Conservation (phyloP, 2,888 invertebrate species). For the Ctena decussata region DNA sequence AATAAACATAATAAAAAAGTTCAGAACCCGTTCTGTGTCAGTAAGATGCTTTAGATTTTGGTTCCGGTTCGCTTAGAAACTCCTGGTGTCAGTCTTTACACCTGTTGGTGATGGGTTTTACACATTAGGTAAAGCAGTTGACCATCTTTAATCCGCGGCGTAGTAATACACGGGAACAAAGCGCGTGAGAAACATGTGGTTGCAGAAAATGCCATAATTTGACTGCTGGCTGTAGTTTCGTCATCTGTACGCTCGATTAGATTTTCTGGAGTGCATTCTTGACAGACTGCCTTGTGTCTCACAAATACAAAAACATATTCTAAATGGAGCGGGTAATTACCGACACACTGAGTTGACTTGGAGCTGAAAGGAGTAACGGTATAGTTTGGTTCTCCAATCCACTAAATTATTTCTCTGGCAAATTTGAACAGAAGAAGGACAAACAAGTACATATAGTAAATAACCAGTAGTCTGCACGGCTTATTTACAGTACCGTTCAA, state of each 20-base stretch:
- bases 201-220: neutral
- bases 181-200: neutral
- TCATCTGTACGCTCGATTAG: neutral
- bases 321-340: neutral
- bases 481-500: too few relatives aligned
- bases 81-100: conserved; percentile 48
- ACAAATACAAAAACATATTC: neutral
- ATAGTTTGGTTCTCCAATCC: too few relatives aligned
- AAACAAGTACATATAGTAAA: too few relatives aligned
- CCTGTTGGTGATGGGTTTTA: conserved; percentile 5
- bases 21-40: conserved; percentile 43
- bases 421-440: too few relatives aligned
- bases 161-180: neutral
- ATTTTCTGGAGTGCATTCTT: neutral
- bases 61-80: conserved; percentile 58
- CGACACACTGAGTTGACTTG: neutral
- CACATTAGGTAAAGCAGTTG: neutral
- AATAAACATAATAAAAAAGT: neutral
- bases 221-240: neutral
- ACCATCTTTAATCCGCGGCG: neutral
- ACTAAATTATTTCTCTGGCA: too few relatives aligned
- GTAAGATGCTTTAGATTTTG: conserved; percentile 37
- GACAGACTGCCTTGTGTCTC: neutral
- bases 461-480: too few relatives aligned
- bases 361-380: neutral